Evolutionary conservation across 2,113 vertebrate species (phyloP).

Genomic region (Geococcyx californianus): DNA sequence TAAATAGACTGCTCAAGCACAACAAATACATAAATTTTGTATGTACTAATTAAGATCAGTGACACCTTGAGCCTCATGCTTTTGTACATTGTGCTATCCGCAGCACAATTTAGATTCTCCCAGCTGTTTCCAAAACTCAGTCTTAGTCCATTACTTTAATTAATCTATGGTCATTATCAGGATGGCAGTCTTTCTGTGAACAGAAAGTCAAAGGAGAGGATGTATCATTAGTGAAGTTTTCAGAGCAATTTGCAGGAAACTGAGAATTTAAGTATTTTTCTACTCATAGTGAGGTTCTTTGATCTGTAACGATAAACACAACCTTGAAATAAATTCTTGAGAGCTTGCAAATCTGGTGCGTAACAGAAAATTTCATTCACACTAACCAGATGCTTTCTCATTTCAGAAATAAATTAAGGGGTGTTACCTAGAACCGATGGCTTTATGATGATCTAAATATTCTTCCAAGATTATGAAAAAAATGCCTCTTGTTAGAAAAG

Average conservation of each 20-base stretch:
- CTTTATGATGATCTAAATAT: background rate
- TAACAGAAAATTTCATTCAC: background rate
- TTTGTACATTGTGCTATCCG: background rate
- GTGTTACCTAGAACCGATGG: constrained; percentile 2
- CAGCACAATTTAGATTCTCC: background rate
- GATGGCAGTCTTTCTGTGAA: background rate
- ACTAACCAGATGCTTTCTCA: background rate
- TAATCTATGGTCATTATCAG: constrained; percentile 27
- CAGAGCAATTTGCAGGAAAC: constrained; percentile 24
- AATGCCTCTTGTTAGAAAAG: background rate
- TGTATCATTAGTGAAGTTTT: constrained; percentile 3
- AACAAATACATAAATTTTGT: background rate
- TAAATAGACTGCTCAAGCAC: background rate
- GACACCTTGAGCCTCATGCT: background rate
- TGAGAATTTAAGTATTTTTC: constrained; percentile 38
- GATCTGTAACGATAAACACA: constrained; percentile 11
- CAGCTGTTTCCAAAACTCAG: constrained; percentile 18
- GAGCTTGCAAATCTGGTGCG: background rate
- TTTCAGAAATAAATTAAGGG: constrained; percentile 23
- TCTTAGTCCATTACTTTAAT: constrained; percentile 31
- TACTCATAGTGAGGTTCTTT: constrained; percentile 5
- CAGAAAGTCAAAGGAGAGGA: constrained; percentile 38
- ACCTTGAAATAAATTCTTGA: constrained; percentile 22
- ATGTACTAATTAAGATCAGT: background rate
- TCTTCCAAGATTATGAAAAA: constrained; percentile 3